These are phyloP conservation scores for Meghimatium bilineatum DNA, from an alignment of 2,888 invertebrate genomes.

Conservation along the genomic window DNA sequence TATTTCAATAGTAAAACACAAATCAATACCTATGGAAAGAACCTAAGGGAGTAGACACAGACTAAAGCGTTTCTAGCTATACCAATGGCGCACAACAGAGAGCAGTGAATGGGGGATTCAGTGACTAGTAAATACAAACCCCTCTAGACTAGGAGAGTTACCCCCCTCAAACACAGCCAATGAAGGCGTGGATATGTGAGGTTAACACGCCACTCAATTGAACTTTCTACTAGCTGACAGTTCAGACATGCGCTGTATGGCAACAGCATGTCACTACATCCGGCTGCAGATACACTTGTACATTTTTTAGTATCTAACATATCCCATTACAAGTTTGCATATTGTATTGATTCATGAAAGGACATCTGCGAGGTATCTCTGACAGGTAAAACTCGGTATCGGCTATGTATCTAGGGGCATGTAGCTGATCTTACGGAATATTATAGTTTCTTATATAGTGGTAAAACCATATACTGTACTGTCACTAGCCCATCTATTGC, in stretches of 20 bases:
- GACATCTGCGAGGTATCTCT: too few species aligned
- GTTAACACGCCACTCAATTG: background rate
- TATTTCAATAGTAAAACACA: background rate
- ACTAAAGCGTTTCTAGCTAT: background rate
- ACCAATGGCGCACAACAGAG: background rate
- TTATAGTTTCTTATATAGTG: too few species aligned
- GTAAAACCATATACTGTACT: too few species aligned
- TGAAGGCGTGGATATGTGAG: background rate
- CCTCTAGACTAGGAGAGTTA: background rate
- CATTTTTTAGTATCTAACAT: background rate
- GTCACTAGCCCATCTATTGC: too few species aligned
- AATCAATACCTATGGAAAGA: constrained; percentile 27
- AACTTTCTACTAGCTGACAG: constrained; percentile 36
- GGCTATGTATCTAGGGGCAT: too few species aligned
- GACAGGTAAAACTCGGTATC: too few species aligned
- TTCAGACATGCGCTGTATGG: constrained; percentile 7
- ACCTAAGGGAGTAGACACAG: background rate
- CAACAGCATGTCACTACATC: constrained; percentile 23
- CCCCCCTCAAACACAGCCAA: background rate
- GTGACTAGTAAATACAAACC: background rate
- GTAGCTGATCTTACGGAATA: too few species aligned
- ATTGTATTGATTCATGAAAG: too few species aligned
- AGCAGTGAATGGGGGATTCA: background rate
- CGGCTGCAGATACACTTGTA: background rate
- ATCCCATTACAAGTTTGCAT: background rate